Base-by-base conservation (phyloP, 2,888 invertebrate genomes). In the Acrocera orbiculus region DNA sequence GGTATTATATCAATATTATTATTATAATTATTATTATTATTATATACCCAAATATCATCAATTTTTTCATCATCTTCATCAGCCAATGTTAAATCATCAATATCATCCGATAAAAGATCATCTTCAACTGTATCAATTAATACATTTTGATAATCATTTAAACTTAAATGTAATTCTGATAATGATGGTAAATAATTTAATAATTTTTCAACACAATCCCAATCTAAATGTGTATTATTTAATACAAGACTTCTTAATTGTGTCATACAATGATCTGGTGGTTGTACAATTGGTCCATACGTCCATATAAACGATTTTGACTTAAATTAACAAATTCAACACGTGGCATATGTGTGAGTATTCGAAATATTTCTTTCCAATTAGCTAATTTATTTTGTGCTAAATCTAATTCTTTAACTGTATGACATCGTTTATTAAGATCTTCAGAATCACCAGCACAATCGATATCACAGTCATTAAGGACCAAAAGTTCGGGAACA, bases 361-460 rank as follows among this genome's bases (percentile, higher is more conserved):
- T 82, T 39, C 75, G 76, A 54, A 89, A 80, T 16, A 93, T 85
- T 69, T 93, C 89, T 46, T 73, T 69, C 89, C 92, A 90, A 50
- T 82, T 75, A 39, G 75, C 73, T 15, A 93, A 69, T 54, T 81
- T 79, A 60, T 95, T 95, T 55, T 90, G 85, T 25, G 92, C 89
- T 47, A 95, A 67, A 58, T 95, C 93, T 45, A 93, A 67, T 58
- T 93, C 93, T 46, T 83, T 78, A n/a, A 93, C 90, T 47, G 80
- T 76, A 33, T 78, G 76, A 55, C 86, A 89, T 56, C 83, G 83
- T 46, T 76, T 78, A 24, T 77, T 73, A 35, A 89, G 66, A 40
- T 72, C 75, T 40, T 76, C 71, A 33, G 79, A 76, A 53, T 81
- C 80, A 16, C 92, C 92, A 27, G 89, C 87, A 50, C 78, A 76